Evolutionary conservation across 2,113 vertebrate genomes (phyloP).

Genomic region (Salvelinus fontinalis): DNA sequence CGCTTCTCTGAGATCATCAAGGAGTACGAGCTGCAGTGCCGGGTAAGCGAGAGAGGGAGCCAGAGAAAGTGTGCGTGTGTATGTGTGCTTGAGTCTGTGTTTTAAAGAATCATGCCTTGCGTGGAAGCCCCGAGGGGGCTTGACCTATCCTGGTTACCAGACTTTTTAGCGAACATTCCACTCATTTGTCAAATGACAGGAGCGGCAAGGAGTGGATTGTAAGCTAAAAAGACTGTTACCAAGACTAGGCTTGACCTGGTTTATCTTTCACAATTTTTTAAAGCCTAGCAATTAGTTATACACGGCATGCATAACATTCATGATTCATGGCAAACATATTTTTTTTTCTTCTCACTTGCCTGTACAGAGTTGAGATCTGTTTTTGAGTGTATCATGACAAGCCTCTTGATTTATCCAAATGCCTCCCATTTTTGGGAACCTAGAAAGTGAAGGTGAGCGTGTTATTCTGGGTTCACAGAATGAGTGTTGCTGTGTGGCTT

Average conservation of each 20-base stretch:
- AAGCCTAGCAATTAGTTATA: too few relatives aligned
- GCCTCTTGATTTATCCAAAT: conserved; percentile 21
- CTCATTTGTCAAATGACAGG: too few relatives aligned
- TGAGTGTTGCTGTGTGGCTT: conserved; percentile 41
- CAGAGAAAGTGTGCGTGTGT: neutral
- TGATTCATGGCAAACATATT: too few relatives aligned
- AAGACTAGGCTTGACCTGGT: neutral
- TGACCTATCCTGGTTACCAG: conserved; percentile 23
- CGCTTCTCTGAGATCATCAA: conserved; percentile 73
- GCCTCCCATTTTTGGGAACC: conserved; percentile 36
- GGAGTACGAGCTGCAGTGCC: conserved; percentile 83
- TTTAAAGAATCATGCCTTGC: neutral
- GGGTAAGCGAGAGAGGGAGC: conserved; percentile 60
- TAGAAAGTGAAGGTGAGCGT: conserved; percentile 78
- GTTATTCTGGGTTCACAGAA: neutral
- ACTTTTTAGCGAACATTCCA: conserved; percentile 14
- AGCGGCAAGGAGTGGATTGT: too few relatives aligned
- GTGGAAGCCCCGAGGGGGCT: neutral
- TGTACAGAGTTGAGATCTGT: neutral
- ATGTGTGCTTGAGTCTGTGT: neutral
- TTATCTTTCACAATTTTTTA: neutral
- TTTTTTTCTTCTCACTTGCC: conserved; percentile 62
- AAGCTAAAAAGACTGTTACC: conserved; percentile 51
- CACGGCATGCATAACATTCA: too few relatives aligned
- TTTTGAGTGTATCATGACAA: neutral